phyloP scores from a whole-genome alignment of 2,113 vertebrate species.

The Lathamus discolor region DNA sequence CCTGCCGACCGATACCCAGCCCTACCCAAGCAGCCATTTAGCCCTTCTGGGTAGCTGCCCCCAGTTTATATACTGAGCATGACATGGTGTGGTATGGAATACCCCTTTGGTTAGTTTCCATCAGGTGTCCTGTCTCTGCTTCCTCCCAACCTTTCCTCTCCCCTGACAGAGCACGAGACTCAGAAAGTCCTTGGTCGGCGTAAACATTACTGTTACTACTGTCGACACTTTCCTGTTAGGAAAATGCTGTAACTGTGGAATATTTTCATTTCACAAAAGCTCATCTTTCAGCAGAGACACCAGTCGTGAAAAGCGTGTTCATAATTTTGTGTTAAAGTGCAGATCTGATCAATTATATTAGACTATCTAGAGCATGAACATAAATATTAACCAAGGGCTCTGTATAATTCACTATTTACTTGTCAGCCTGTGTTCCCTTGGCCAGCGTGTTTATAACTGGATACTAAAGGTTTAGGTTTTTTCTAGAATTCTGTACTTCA shows the following conservation, averaged over 20 bases:
- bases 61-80: too few relatives aligned
- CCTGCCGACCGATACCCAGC: too few relatives aligned
- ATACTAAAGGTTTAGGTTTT: not conserved
- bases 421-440: not conserved
- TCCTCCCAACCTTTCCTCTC: too few relatives aligned
- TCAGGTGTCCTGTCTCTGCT: too few relatives aligned
- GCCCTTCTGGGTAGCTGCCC: too few relatives aligned
- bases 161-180: too few relatives aligned
- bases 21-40: too few relatives aligned
- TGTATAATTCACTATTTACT: conserved; percentile 1
- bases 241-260: not conserved
- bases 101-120: too few relatives aligned
- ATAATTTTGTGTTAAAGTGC: not conserved
- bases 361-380: not conserved
- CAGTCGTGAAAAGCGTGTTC: not conserved
- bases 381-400: not conserved
- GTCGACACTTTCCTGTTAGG: not conserved
- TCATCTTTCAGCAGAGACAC: not conserved
- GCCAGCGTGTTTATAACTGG: not conserved
- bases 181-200: too few relatives aligned
- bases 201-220: not conserved
- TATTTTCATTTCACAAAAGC: not conserved
- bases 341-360: not conserved
- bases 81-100: too few relatives aligned
- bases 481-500: not conserved